Base-by-base conservation (phyloP, 2,888 invertebrate species). In the Dendrolimus houi region DNA sequence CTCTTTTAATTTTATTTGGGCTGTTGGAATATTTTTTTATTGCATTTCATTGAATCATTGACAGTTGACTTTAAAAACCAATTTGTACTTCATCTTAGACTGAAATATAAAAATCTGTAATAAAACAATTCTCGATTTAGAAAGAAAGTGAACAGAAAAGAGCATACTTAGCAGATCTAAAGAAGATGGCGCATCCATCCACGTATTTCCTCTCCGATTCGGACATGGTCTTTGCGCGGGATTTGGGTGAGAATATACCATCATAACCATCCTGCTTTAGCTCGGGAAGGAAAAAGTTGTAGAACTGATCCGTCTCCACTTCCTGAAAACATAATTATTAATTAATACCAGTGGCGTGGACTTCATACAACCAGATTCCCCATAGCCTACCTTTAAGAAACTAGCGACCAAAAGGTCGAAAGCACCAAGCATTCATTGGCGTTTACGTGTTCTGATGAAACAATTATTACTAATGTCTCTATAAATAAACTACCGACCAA, bases 161-260 rank as follows among this genome's bases (percentile, higher is more conserved):
- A 52, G 71, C 95, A 93, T 85, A 97, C 97, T 98, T 98, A 77
- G 95, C 94, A 79, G 96, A 95, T 85, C 97, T 94, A 91, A 95
- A 99, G 92, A 99, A 99, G 78, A 99, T 99, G 67, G 99, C 99
- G 92, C 99, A 99, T 64, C 99, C 99, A 82, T 99, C 99, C 57
- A 99, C 99, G 87, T 96, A 98, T 89, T 98, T 99, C 75, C 98
- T 92, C 80, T 99, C 99, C 69, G 96, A 95, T 78, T 99, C 99
- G 1, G 95, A 94, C 99, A 99, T 99, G 59, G 99, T 99, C 85
- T 99, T 98, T 55, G 99, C 99, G 59, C 99, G 93, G 1, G 99
- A 98, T 87, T 99, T 99, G 0, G 99, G 98, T 52, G 98, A 97
- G 87, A 99, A 99, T 68, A 99, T 98, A 41, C 99, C 99, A 70